Percentiles rank a stretch among this genome's conserved stretches.
phyloP scores from a whole-genome alignment of 2,888 invertebrate genomes.

The Drosophila sordidula region DNA sequence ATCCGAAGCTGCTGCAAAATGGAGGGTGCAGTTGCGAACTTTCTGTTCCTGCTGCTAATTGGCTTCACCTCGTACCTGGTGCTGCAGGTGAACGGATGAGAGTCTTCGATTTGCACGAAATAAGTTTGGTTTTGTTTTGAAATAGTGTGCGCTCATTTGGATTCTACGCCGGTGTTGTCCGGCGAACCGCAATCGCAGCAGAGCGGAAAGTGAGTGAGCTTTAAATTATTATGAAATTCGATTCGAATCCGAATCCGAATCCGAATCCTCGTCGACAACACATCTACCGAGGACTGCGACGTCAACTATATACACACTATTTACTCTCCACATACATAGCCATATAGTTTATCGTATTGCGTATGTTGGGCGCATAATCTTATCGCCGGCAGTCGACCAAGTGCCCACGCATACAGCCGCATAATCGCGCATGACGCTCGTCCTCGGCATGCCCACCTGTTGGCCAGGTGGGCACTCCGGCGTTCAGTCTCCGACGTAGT shows the following conservation, averaged over 20 bases:
- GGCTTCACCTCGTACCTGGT: conserved; percentile 49
- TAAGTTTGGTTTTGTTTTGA: conserved; percentile 2
- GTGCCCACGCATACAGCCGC: conserved; percentile 9
- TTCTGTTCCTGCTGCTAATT: conserved; percentile 41
- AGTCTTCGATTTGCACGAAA: too few relatives aligned
- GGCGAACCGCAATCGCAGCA: neutral
- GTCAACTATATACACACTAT: too few relatives aligned
- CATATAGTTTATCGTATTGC: conserved; percentile 36
- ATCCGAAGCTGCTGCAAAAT: conserved; percentile 48
- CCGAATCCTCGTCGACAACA: too few relatives aligned
- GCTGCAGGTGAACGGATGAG: conserved; percentile 46
- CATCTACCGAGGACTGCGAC: too few relatives aligned
- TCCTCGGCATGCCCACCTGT: neutral
- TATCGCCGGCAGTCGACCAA: conserved; percentile 42
- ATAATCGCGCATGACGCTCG: conserved; percentile 3
- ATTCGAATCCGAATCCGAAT: too few relatives aligned
- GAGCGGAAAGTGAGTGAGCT: conserved; percentile 26
- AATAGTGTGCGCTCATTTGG: conserved; percentile 51
- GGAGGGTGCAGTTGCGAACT: conserved; percentile 42
- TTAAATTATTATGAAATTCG: too few relatives aligned
- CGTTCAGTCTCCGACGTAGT: conserved; percentile 45
- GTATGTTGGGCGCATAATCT: conserved; percentile 41
- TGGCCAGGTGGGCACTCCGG: conserved; percentile 8
- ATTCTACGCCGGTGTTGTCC: conserved; percentile 37
- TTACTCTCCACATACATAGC: too few relatives aligned